A percentile compares a stretch with the other conserved stretches of the same genome.
Conservation (phyloP, 92 coral and sea anemone genomes). For the Virgularia gustaviana region DNA sequence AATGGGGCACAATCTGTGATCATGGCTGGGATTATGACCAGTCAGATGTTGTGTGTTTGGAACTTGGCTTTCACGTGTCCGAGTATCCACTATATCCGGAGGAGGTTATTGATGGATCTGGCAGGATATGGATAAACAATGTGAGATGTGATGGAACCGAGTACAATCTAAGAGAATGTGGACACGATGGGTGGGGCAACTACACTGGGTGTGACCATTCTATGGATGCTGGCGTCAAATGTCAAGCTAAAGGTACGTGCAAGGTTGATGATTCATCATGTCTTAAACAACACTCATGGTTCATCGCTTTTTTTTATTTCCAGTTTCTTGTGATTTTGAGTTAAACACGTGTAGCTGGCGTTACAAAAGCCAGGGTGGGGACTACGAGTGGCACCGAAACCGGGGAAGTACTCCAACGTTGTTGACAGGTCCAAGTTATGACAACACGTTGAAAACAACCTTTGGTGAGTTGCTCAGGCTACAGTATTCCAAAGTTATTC, state of each 20-base stretch:
- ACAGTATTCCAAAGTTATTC: too few species aligned
- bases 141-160: slow-evolving; percentile 18
- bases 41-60: slow-evolving; percentile 15
- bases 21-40: slow-evolving; percentile 18
- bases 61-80: slow-evolving; percentile 22
- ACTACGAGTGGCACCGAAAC: slow-evolving; percentile 28
- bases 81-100: not conserved
- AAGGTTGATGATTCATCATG: too few species aligned
- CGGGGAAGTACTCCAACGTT: slow-evolving; percentile 32
- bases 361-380: slow-evolving; percentile 6
- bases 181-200: slow-evolving; percentile 20
- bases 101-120: slow-evolving; percentile 14
- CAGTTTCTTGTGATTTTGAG: slow-evolving; percentile 32
- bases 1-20: slow-evolving; percentile 38
- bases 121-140: slow-evolving; percentile 26
- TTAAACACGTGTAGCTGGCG: slow-evolving; percentile 39
- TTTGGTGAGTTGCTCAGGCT: slow-evolving; percentile 21
- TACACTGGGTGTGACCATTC: not conserved
- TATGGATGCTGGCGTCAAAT: slow-evolving; percentile 18
- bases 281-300: not conserved
- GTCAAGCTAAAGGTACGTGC: slow-evolving; percentile 5
- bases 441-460: slow-evolving; percentile 6
- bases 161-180: not conserved
- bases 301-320: not conserved
- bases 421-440: slow-evolving; percentile 17